Conservation (phyloP, 2,888 invertebrate species). For the Eilema griseolum region DNA sequence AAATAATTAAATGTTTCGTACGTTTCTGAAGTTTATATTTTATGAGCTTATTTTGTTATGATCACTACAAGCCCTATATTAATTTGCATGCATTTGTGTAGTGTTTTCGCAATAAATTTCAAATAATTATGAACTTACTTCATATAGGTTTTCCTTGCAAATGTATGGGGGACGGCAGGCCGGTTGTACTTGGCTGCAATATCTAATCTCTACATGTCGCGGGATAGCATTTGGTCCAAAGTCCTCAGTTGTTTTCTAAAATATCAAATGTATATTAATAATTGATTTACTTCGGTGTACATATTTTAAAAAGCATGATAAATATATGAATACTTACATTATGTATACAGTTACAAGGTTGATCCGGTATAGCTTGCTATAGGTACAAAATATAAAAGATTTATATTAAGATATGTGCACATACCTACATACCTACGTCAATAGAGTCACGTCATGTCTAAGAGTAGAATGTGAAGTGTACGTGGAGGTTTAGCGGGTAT, state of each 20-base stretch:
- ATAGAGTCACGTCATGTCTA: too few relatives aligned
- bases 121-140: slow-evolving; percentile 53
- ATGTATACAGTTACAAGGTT: slow-evolving; percentile 65
- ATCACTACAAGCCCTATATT: neutral
- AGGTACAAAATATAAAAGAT: slow-evolving; percentile 34
- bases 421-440: neutral
- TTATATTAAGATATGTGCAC: neutral
- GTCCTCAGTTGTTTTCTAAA: slow-evolving; percentile 58
- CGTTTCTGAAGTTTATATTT: neutral
- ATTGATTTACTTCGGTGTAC: neutral
- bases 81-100: neutral
- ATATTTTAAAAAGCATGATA: neutral
- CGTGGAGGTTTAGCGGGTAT: too few relatives aligned
- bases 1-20: too few relatives aligned
- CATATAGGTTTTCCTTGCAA: slow-evolving; percentile 67
- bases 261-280: slow-evolving; percentile 28
- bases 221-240: slow-evolving; percentile 69
- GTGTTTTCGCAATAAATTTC: neutral
- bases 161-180: slow-evolving; percentile 64
- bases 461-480: too few relatives aligned
- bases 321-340: slow-evolving; percentile 53
- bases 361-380: slow-evolving; percentile 66
- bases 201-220: slow-evolving; percentile 60
- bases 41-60: neutral
- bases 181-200: slow-evolving; percentile 57